Base-by-base conservation (phyloP, 2,797 vertebrate species). In the Pelodytes ibericus region DNA sequence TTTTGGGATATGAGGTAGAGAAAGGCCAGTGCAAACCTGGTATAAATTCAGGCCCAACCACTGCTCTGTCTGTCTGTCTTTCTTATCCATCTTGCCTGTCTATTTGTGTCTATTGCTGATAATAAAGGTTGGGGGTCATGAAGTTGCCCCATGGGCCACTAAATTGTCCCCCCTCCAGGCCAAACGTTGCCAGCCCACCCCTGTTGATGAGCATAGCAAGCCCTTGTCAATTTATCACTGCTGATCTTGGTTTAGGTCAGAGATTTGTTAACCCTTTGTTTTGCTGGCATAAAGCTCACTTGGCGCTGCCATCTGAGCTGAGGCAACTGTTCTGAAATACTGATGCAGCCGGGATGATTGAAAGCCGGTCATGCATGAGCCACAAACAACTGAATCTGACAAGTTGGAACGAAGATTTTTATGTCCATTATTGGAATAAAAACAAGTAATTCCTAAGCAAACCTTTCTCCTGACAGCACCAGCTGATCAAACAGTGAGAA, bases 381-480 rank as follows among this genome's bases (percentile, higher is more conserved):
- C 53, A 56, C 64, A 39, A 73, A 79, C 63, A 79, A 73, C 65
- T 39, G 57, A 61, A 69, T 24, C 57, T 58, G 59, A 73, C 76
- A 79, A 61, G 76, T 73, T 73, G 63, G 59, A 61, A 79, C 76
- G n/a, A 72, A 69, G 71, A 79, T 68, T 73, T 73, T n/a, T 79
- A 63, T 79, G 57, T 68, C 63, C 76, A 73, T 79, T 79, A 79
- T 79, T 79, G 56, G 63, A 73, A 73, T 68, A 77, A 65, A 79
- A 68, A 73, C 44, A 51, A 44, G 71, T 68, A 67, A 79, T 73
- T 73, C 63, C 56, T 53, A 59, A 69, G 36, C 30, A 68, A 36
- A 30, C 56, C 57, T 73, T 79, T 68, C 64, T 73, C 70, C 56
- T 73, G 47, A 73, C 63, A 72, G 63, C 63, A 72, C 64, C 49